Base-by-base conservation (phyloP, 2,888 invertebrate genomes). In the Erpobdella octoculata region DNA sequence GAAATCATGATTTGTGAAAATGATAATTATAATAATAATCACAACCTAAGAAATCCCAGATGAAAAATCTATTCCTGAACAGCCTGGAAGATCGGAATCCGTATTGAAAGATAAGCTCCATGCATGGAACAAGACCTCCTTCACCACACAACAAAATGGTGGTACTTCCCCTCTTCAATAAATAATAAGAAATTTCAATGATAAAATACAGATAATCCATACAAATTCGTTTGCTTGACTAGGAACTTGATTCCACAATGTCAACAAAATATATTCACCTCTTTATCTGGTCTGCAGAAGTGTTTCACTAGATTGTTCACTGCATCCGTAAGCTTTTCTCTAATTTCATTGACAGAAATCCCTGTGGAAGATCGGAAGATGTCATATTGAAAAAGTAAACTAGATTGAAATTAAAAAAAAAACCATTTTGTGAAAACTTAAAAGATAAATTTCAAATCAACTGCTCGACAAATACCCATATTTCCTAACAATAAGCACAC, bases 11-110 rank as follows among this genome's bases (percentile, higher is more conserved):
- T n/a, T n/a, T n/a, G n/a, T 12, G 18, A 53, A 28, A 9, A 6
- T 25, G 28, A 53, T 15, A 18, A 53, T 5, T 53, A 53, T 25
- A 53, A 25, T 41, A 12, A 15, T 21, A 53, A 53, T 53, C 21
- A 53, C n/a, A 84, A 94, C 95, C 90, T 80, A 97, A 90, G 85
- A 92, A 98, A 84, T 98, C 97, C 98, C 98, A 98, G 76, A 97
- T 89, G 82, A 93, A 97, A 76, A 94, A 89, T 85, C 95, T 79
- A 74, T 81, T 92, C 35, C 93, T 91, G 83, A 97, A 96, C 78
- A 96, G 87, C 73, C 95, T 87, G 2, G 91, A 89, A 6, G 94
- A 94, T 79, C 92, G 92, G 83, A 95, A 95, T 8, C 97, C 97
- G 79, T 90, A 90, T n/a, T 93, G 87, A 83, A 98, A 96, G 1